Base-by-base conservation (phyloP, 2,113 vertebrate genomes). In the Aphyosemion australe region DNA sequence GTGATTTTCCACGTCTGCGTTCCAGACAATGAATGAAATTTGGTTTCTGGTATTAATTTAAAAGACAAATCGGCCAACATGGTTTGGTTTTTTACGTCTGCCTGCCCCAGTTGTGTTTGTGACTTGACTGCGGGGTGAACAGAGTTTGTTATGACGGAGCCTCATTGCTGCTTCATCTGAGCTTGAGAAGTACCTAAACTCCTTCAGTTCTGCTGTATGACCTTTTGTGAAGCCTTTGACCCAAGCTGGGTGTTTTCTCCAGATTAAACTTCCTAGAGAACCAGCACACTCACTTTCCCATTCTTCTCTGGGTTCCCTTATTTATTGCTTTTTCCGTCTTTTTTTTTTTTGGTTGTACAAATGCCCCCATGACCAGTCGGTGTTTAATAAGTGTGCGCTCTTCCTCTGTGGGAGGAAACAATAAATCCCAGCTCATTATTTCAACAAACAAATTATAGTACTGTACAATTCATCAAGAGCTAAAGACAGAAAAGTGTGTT, bases 361-460 rank as follows among this genome's bases (percentile, higher is more conserved):
- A 26, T 2, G 26, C 26, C 26, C 26, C 74, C 76, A 79, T 73
- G 74, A 90, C 26, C 26, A 26, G 26, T 26, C 26, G 85, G 84
- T 83, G 82, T 87, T 84, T 90, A 85, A 88, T 82, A 88, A 89
- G 80, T 83, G 82, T 84, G 54, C 84, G 85, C 73, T 57, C 84
- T 91, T 89, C 83, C 88, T 88, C 74, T 76, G 51, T 13, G 12
- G 67, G 58, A 85, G 86, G 86, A 90, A 90, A 87, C 79, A 89
- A 90, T 91, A 88, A 86, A 90, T 91, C 83, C 80, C 11, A 71
- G 69, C 56, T 75, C 83, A 72, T 69, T 84, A 65, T 68, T 88
- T 87, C 84, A 89, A 86, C 82, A 88, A 91, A 91, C 86, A 89
- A 79, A 80, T 73, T 80, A 82, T 87, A 84, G 87, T 80, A n/a